Conservation (phyloP, 1,140 invertebrate species). For the Heterodera carotae region DNA sequence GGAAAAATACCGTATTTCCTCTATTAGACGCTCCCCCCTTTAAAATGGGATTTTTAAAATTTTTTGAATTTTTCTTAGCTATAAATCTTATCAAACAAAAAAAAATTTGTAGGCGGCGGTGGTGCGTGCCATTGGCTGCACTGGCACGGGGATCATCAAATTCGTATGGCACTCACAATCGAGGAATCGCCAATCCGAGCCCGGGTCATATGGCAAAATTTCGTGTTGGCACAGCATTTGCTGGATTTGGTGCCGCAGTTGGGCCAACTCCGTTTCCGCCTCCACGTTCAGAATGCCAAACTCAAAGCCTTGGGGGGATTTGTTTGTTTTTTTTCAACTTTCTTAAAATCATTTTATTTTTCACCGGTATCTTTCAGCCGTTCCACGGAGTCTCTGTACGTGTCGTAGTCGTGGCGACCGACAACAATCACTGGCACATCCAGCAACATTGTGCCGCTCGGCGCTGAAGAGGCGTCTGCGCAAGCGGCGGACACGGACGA, state of each 20-base stretch:
- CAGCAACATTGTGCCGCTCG: constrained; percentile 50
- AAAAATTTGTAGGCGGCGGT: too few species aligned
- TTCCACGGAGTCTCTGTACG: constrained; percentile 62
- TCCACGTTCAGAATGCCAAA: constrained; percentile 60
- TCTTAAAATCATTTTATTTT: constrained; percentile 9
- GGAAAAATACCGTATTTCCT: too few species aligned
- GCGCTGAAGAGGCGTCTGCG: constrained; percentile 10
- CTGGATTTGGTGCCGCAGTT: constrained; percentile 55
- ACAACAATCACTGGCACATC: constrained; percentile 65
- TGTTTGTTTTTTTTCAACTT: constrained; percentile 20
- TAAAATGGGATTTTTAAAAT: too few species aligned
- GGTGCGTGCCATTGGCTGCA: too few species aligned
- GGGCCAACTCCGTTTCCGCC: constrained; percentile 56
- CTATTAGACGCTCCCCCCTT: too few species aligned
- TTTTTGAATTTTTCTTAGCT: too few species aligned
- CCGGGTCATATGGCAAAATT: constrained; percentile 62
- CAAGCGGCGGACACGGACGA: not conserved
- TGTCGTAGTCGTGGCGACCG: constrained; percentile 62
- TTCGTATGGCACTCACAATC: constrained; percentile 63
- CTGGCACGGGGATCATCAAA: too few species aligned
- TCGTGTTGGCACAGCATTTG: constrained; percentile 56
- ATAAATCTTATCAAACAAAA: too few species aligned
- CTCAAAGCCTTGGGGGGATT: constrained; percentile 52
- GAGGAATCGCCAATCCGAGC: constrained; percentile 61
- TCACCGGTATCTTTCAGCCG: constrained; percentile 63